Evolutionary conservation across 2,888 invertebrate genomes (phyloP), one percentile per base, ranked within the genome.

Genomic region (Caenorhabditis uteleia): DNA sequence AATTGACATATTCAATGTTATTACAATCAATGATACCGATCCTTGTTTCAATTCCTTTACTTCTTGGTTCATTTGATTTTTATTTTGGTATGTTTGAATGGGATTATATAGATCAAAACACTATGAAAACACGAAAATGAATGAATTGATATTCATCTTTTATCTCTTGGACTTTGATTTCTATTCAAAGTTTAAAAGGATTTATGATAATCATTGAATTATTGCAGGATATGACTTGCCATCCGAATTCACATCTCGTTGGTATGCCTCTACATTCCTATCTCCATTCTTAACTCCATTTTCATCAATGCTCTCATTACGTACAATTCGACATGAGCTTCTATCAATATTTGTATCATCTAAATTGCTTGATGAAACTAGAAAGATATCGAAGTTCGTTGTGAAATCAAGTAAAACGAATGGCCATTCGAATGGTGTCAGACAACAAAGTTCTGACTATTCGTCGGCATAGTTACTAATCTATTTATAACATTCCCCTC

Each of bases 21-120:
- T 42, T 61, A 2, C 61, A 61, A 43, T 61, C 61, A 10, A 61
- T 56, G 55, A 61, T 61, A 18, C 61, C 61, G 18, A 61, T 61
- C 31, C 38, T 61, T 8, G 61, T 61, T 26, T 61, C 61, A 40
- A 56, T 56, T 20, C 61, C 61, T 29, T 36, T 61, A 38, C 61
- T 61, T 46, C 55, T 61, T 33, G 61, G 61, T 23, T 61, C 61
- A n/a, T 56, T 61, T 29, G 46, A 61, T 31, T 61, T 61, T 25
- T 61, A 61, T 47, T 61, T 61, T 38, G 61, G 61, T 59, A 5
- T 16, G n/a, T n/a, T n/a, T n/a, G n/a, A n/a, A n/a, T n/a, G n/a
- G n/a, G n/a, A n/a, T n/a, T n/a, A n/a, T n/a, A n/a, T n/a, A n/a
- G n/a, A n/a, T n/a, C n/a, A n/a, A n/a, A n/a, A n/a, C n/a, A n/a